Conservation (phyloP, 2,113 vertebrate species). For the Ptychochromis oligacanthus region DNA sequence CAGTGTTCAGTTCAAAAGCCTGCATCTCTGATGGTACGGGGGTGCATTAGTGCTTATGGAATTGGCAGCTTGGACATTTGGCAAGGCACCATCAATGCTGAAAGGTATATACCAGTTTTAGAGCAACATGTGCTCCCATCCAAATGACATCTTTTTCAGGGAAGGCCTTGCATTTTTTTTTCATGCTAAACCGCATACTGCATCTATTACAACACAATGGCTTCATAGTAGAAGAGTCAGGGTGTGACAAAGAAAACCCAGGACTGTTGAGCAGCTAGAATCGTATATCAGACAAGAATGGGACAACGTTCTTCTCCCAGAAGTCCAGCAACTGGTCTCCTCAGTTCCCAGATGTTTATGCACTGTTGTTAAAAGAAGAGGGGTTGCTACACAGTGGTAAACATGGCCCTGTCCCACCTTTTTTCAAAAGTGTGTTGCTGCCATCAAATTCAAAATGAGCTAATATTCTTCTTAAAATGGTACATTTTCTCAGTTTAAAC, state of each 20-base stretch:
- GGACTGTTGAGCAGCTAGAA: neutral
- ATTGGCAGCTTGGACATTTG: neutral
- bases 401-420: neutral
- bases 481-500: neutral
- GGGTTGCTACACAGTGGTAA: neutral
- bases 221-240: no score
- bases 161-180: neutral
- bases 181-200: no score
- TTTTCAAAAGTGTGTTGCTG: neutral
- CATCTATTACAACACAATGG: no score
- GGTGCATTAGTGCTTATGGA: neutral
- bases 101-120: neutral
- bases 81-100: neutral
- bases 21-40: neutral
- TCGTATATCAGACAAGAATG: neutral
- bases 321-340: neutral
- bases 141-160: neutral
- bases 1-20: fast-evolving
- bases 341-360: no score
- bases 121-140: neutral
- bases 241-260: no score
- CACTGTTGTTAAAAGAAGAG: no score
- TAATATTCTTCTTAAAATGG: neutral
- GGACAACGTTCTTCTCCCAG: neutral
- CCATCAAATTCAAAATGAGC: neutral